Percentiles rank a stretch among this genome's conserved stretches.
Evolutionary conservation across 2,113 vertebrate species (phyloP).

Genomic region (Cepphus grylle): DNA sequence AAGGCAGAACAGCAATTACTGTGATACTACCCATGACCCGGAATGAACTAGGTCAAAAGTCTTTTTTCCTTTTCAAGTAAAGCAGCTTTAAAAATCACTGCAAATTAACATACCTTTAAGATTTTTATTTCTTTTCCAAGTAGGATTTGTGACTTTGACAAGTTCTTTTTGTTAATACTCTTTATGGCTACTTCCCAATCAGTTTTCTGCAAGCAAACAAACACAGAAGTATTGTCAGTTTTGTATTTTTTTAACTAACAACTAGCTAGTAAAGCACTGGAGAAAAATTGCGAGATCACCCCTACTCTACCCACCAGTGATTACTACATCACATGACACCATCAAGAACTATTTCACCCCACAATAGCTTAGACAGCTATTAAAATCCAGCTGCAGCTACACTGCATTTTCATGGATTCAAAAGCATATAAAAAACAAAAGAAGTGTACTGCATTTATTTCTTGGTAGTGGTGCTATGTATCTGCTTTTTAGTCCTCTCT

Average conservation of each 20-base stretch:
- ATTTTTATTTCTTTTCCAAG: slow-evolving; percentile 99
- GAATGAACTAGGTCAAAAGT: slow-evolving; percentile 36
- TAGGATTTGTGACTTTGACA: slow-evolving; percentile 97
- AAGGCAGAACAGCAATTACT: neutral
- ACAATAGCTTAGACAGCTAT: neutral
- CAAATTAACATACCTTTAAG: slow-evolving; percentile 85
- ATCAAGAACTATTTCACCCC: slow-evolving; percentile 31
- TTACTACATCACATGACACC: slow-evolving; percentile 5
- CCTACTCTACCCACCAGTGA: neutral
- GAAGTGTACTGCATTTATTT: neutral
- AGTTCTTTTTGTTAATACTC: slow-evolving; percentile 98
- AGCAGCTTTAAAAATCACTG: slow-evolving; percentile 40
- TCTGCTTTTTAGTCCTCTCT: neutral
- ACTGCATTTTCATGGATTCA: neutral
- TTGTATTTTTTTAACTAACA: neutral
- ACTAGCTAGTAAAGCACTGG: neutral
- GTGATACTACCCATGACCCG: neutral
- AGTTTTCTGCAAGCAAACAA: slow-evolving; percentile 80
- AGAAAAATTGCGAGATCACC: neutral
- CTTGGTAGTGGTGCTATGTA: neutral
- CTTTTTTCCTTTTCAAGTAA: neutral
- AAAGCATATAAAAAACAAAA: neutral
- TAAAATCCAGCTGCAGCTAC: slow-evolving; percentile 5
- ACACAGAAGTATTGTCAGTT: neutral
- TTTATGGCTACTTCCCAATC: slow-evolving; percentile 99